Percentiles rank a stretch among this genome's conserved stretches.
These are phyloP conservation scores for Xanthia togata DNA, from an alignment of 2,888 invertebrate species.

Conservation along the genomic window DNA sequence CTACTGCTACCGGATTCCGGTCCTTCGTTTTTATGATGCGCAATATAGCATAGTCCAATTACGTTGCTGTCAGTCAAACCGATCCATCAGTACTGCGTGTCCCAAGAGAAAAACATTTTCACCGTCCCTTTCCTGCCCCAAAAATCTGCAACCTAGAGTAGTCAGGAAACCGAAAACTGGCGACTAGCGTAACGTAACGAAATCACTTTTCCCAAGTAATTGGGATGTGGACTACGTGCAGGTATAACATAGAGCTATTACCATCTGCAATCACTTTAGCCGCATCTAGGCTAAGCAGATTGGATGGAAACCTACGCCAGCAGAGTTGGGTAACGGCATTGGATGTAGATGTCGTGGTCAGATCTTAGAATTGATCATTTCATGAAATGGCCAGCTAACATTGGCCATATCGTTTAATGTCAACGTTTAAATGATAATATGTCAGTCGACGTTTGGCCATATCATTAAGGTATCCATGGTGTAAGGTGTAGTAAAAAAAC, in stretches of 20 bases:
- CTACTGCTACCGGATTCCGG: no score
- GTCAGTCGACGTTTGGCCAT: no score
- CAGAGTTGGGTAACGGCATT: conserved; percentile 17
- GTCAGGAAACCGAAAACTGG: conserved; percentile 3
- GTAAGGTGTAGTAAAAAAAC: no score
- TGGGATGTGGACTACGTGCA: conserved; percentile 21
- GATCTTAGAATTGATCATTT: no score
- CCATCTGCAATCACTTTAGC: conserved; percentile 52
- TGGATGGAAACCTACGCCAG: conserved; percentile 41
- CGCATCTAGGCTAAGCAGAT: conserved; percentile 36
- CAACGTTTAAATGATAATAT: no score
- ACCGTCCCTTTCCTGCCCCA: conserved; percentile 3
- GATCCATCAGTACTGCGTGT: conserved; percentile 26
- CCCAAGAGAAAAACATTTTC: conserved; percentile 6
- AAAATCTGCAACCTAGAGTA: conserved; percentile 28
- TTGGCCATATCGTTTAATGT: no score
- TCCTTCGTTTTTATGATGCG: not conserved
- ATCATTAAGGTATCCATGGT: no score
- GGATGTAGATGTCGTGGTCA: no score
- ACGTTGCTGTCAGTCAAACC: conserved; percentile 19
- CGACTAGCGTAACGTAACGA: conserved; percentile 9
- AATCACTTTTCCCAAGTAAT: conserved; percentile 41
- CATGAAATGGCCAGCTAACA: no score
- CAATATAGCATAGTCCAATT: conserved; percentile 3
- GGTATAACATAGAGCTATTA: conserved; percentile 36